Evolutionary conservation across 1,140 invertebrate genomes (phyloP).

Genomic region (Drosophila nebulosa): DNA sequence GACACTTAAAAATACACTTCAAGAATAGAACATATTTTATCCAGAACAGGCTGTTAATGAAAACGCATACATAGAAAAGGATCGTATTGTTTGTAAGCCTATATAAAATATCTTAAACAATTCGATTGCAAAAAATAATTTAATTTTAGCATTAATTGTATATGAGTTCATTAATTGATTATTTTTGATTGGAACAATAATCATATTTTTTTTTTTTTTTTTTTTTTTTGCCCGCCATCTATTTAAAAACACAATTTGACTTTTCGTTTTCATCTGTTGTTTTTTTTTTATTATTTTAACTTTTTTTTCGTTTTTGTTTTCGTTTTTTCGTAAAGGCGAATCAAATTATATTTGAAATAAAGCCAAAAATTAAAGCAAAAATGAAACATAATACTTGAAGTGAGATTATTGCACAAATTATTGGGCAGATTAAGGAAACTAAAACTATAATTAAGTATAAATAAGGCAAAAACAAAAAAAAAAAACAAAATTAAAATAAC

Average conservation of each 20-base stretch:
- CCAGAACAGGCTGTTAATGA: too few species aligned
- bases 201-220: conserved; percentile 2
- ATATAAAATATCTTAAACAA: too few species aligned
- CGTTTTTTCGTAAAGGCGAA: conserved; percentile 18
- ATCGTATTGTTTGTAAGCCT: too few species aligned
- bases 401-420: conserved; percentile 41
- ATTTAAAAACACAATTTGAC: conserved; percentile 50
- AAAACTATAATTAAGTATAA: neutral
- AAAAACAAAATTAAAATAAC: conserved; percentile 32
- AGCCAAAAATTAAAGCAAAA: conserved; percentile 27
- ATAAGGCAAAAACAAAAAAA: conserved; percentile 17
- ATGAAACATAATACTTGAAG: conserved; percentile 40
- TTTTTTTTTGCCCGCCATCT: too few species aligned
- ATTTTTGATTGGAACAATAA: neutral
- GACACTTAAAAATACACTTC: too few species aligned
- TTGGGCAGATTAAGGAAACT: conserved; percentile 15
- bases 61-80: too few species aligned
- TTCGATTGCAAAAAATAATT: conserved; percentile 6
- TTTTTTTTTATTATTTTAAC: conserved; percentile 10
- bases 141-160: conserved; percentile 33
- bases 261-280: neutral
- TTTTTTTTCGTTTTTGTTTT: conserved; percentile 16
- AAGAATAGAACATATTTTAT: too few species aligned
- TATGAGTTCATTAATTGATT: neutral
- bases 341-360: conserved; percentile 3